phyloP scores from a whole-genome alignment of 1,140 invertebrate species.

The Cotesia chilonis region DNA sequence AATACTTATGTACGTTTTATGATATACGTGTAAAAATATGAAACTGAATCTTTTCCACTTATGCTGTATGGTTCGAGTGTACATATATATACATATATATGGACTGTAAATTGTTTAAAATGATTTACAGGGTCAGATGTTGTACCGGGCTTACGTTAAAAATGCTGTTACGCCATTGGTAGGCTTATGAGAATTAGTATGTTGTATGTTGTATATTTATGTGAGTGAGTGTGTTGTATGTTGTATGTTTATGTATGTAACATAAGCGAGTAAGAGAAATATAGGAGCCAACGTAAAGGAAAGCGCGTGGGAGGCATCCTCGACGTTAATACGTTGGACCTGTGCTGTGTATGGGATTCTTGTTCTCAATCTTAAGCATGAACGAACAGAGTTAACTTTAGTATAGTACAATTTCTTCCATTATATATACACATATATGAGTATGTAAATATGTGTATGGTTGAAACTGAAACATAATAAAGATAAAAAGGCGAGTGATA shows the following conservation, averaged over 20 bases:
- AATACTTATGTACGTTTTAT: no score
- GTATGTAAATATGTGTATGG: neutral
- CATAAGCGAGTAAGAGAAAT: neutral
- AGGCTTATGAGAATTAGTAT: conserved; percentile 25
- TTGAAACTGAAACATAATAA: neutral
- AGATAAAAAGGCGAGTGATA: conserved; percentile 4
- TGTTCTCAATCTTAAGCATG: conserved; percentile 23
- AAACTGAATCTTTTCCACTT: no score
- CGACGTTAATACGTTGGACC: conserved; percentile 28
- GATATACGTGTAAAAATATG: neutral
- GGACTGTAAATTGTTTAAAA: no score
- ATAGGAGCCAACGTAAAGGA: conserved; percentile 24
- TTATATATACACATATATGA: neutral
- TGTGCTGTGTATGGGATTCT: conserved; percentile 23
- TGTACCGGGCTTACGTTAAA: neutral
- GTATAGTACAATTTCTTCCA: neutral
- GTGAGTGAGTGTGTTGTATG: no score
- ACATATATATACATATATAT: no score
- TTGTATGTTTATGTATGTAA: neutral
- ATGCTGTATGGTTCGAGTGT: no score
- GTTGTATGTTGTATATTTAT: conserved; percentile 1
- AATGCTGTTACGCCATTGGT: conserved; percentile 7
- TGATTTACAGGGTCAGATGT: no score
- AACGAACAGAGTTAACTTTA: neutral
- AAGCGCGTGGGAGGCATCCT: conserved; percentile 24